Evolutionary conservation across 2,888 invertebrate genomes (phyloP).

Genomic region (Rhabditoides inermis): DNA sequence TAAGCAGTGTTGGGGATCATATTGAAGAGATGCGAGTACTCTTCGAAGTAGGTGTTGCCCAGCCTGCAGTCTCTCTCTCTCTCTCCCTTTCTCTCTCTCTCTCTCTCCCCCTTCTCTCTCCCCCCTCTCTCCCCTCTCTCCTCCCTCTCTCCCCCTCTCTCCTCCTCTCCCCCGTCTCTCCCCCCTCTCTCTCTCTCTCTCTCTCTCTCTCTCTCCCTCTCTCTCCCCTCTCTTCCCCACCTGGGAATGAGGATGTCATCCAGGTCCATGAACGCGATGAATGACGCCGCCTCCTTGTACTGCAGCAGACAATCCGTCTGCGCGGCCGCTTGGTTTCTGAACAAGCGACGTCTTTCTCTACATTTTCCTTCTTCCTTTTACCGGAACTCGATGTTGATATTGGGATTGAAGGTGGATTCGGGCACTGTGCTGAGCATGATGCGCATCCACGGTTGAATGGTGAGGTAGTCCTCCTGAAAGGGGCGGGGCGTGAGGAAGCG

Average conservation of each 20-base stretch:
- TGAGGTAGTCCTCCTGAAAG: too few relatives aligned
- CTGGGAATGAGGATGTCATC: slow-evolving; percentile 10
- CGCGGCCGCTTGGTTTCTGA: slow-evolving; percentile 26
- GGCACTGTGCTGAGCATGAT: slow-evolving; percentile 15
- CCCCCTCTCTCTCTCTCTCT: slow-evolving; percentile 9
- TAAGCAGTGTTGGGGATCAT: too few relatives aligned
- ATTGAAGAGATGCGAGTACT: too few relatives aligned
- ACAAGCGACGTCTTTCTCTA: too few relatives aligned
- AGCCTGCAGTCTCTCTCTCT: slow-evolving; percentile 1
- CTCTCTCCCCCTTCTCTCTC: background rate
- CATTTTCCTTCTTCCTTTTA: too few relatives aligned
- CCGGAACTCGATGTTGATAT: slow-evolving; percentile 28
- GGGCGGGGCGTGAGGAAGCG: too few relatives aligned
- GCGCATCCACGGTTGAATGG: slow-evolving; percentile 21
- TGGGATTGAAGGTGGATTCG: slow-evolving; percentile 23
- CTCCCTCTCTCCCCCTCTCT: slow-evolving; percentile 2
- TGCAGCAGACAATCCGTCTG: slow-evolving; percentile 29
- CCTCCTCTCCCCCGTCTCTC: slow-evolving; percentile 2
- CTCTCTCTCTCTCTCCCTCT: slow-evolving; percentile 5
- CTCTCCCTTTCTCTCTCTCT: slow-evolving; percentile 1
- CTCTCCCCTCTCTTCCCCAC: slow-evolving; percentile 5
- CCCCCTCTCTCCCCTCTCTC: background rate
- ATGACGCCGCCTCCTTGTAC: slow-evolving; percentile 2
- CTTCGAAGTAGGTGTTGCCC: too few relatives aligned
- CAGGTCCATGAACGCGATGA: background rate